Evolutionary conservation across 2,888 invertebrate genomes (phyloP).

Genomic region (Cheilosia scutellata): DNA sequence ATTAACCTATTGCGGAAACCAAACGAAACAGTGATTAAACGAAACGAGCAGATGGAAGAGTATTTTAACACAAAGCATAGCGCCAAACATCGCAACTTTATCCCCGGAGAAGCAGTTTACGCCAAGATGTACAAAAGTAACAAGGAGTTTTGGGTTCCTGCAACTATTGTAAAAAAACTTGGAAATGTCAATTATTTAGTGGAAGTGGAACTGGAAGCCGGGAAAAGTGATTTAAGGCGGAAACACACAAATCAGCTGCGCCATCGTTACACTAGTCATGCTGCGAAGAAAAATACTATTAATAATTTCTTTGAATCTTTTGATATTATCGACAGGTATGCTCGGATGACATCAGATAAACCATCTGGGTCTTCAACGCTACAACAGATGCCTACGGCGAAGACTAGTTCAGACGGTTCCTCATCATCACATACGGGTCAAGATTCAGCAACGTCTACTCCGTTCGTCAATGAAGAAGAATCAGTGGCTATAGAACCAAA

Average conservation of each 20-base stretch:
- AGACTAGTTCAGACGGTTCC: no score
- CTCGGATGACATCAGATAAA: no score
- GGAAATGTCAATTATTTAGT: slow-evolving; percentile 33
- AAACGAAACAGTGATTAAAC: not conserved
- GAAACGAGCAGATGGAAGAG: slow-evolving; percentile 10
- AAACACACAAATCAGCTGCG: slow-evolving; percentile 22
- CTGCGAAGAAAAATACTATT: not conserved
- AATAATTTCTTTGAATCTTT: not conserved
- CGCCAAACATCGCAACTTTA: slow-evolving; percentile 10
- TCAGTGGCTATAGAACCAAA: no score
- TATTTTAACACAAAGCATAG: slow-evolving; percentile 8
- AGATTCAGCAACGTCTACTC: no score
- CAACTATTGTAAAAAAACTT: slow-evolving; percentile 13
- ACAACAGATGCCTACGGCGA: no score
- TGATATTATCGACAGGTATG: no score
- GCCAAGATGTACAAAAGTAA: slow-evolving; percentile 10
- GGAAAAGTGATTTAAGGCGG: not conserved
- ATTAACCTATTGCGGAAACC: slow-evolving; percentile 3
- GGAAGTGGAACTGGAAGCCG: not conserved
- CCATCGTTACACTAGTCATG: slow-evolving; percentile 2
- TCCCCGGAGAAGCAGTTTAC: slow-evolving; percentile 2
- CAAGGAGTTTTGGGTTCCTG: slow-evolving; percentile 21
- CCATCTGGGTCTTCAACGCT: no score
- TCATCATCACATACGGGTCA: no score
- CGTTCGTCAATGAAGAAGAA: no score